Conservation (phyloP, 2,888 invertebrate species). For the Meganola albula region DNA sequence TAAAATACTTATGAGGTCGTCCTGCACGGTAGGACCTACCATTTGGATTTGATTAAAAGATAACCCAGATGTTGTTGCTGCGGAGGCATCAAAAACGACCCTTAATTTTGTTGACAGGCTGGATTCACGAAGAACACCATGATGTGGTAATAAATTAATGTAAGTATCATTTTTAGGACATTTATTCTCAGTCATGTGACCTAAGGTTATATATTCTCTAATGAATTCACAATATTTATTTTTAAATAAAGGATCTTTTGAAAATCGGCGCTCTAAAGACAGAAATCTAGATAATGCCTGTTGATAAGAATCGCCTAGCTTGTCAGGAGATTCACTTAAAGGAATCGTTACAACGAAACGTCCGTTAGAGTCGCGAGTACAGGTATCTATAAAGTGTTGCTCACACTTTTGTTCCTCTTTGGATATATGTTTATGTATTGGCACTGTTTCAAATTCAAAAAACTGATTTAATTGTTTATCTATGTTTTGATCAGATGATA, state of each 20-base stretch:
- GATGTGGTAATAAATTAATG: conserved; percentile 29
- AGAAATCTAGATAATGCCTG: conserved; percentile 20
- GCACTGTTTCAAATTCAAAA: conserved; percentile 1
- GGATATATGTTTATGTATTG: background rate
- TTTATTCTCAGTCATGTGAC: conserved; percentile 8
- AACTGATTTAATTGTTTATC: background rate
- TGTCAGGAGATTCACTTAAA: conserved; percentile 3
- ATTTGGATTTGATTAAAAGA: conserved; percentile 17
- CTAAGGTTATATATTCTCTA: conserved; percentile 5
- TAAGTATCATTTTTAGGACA: too few species aligned
- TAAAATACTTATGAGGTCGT: conserved; percentile 13
- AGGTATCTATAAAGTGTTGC: background rate
- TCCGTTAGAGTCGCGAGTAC: conserved; percentile 2
- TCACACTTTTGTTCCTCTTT: background rate
- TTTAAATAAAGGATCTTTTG: conserved; percentile 2
- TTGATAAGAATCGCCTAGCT: conserved; percentile 21
- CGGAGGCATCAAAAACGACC: conserved; percentile 25
- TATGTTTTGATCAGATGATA: background rate
- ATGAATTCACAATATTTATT: conserved; percentile 9
- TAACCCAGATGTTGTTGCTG: conserved; percentile 6
- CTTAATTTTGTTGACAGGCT: conserved; percentile 25
- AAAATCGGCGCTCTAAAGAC: conserved; percentile 12
- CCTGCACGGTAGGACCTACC: conserved; percentile 14
- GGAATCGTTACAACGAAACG: conserved; percentile 5
- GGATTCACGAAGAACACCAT: conserved; percentile 19